These are phyloP conservation scores for Idaea straminata DNA, from an alignment of 2,888 invertebrate genomes.

Conservation along the genomic window DNA sequence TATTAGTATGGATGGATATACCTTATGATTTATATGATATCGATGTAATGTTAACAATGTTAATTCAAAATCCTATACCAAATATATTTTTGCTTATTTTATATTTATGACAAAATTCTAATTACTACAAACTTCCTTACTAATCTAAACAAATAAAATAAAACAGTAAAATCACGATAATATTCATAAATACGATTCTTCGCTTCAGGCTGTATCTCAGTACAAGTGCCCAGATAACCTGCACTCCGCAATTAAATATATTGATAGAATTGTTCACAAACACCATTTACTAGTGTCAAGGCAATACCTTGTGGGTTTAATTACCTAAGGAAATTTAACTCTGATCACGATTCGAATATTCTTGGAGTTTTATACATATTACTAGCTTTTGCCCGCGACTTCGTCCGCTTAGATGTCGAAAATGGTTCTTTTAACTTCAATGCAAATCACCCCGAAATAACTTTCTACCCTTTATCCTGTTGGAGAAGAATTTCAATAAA, in stretches of 20 bases:
- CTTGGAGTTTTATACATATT: constrained; percentile 2
- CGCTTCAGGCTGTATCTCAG: constrained; percentile 3
- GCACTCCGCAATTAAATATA: constrained; percentile 7
- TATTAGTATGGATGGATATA: no score
- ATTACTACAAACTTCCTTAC: background rate
- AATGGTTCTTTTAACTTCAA: no score
- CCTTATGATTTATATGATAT: no score
- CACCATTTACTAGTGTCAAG: constrained; percentile 11
- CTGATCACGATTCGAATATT: constrained; percentile 11
- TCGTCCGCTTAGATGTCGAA: no score
- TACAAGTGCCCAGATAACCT: background rate
- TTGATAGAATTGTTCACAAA: constrained; percentile 3
- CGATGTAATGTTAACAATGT: no score
- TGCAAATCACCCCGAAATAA: no score
- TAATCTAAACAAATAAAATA: constrained; percentile 3
- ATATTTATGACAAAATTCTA: background rate
- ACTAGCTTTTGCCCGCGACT: no score
- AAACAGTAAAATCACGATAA: background rate
- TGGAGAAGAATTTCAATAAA: no score
- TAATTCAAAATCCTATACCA: no score
- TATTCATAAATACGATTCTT: constrained; percentile 9
- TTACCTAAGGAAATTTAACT: constrained; percentile 13
- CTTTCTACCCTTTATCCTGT: no score
- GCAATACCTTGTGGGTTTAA: constrained; percentile 17
- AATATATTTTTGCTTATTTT: no score